A percentile compares a stretch with the other conserved stretches of the same genome.
phyloP scores from a whole-genome alignment of 2,888 invertebrate genomes.

The Nymphalis polychloros region DNA sequence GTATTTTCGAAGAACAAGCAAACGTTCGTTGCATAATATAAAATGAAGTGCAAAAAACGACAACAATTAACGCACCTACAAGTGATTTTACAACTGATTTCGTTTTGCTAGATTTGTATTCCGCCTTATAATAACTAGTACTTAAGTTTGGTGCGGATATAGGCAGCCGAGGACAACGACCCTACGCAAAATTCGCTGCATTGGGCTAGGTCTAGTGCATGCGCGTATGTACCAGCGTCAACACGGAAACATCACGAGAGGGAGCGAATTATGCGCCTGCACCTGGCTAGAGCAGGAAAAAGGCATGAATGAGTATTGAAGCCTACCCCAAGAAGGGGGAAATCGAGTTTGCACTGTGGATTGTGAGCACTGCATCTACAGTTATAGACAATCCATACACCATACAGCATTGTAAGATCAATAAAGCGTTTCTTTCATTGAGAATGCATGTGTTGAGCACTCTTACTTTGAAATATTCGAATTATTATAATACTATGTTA shows the following conservation, averaged over 20 bases:
- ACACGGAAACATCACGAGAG: constrained; percentile 70
- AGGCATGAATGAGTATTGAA: constrained; percentile 80
- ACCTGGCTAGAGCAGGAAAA: constrained; percentile 70
- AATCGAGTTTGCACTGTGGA: constrained; percentile 77
- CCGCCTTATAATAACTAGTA: constrained; percentile 36
- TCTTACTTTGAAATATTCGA: neutral
- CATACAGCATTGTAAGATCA: constrained; percentile 62
- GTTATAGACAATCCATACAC: constrained; percentile 64
- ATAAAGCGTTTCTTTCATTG: constrained; percentile 53
- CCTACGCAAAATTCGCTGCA: constrained; percentile 83
- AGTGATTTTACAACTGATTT: constrained; percentile 21
- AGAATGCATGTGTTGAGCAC: constrained; percentile 25
- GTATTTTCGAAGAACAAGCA: constrained; percentile 54
- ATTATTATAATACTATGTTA: neutral
- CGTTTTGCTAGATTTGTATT: constrained; percentile 25
- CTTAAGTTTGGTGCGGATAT: constrained; percentile 44
- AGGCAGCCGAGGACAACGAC: constrained; percentile 69
- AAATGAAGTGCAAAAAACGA: constrained; percentile 46
- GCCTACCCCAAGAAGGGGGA: constrained; percentile 80
- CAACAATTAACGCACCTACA: constrained; percentile 9
- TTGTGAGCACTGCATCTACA: constrained; percentile 65
- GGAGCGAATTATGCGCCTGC: constrained; percentile 64
- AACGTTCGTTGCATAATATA: constrained; percentile 59
- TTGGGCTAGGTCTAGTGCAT: constrained; percentile 81
- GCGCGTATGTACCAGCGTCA: constrained; percentile 73